Base-by-base conservation (phyloP, 2,113 vertebrate species). In the Mola mola region DNA sequence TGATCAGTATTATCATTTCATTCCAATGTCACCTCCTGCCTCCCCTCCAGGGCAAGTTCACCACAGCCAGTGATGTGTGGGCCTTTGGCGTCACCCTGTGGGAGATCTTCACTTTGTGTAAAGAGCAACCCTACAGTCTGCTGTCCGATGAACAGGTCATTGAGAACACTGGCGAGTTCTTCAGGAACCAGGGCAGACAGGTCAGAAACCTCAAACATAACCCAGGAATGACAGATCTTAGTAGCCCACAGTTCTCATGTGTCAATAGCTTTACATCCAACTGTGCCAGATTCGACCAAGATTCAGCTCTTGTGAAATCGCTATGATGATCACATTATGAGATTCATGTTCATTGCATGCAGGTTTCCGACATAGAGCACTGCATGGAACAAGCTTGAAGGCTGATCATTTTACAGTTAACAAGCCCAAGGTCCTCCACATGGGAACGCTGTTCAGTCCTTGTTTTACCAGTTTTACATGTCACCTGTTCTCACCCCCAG, bases 21-120 rank as follows among this genome's bases (percentile, higher is more conserved):
- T n/a, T 17, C 13, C 15, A 17, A 6, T 5, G 25, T 43, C 5
- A 1, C 19, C 38, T 9, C 6, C 8, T 5, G 16, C 11, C 12
- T 16, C 25, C 2, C 21, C 41, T 52, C 7, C 72, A 95, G 94
- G 94, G 94, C 2, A 95, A 95, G 84, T 95, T 95, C 90, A 94
- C 93, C 75, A 94, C 92, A 0, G 91, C 93, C 43, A 95, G 93
- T 13, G 94, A 94, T 0, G 93, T 93, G 31, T 95, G 93, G 94
- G 94, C 94, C 0, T 94, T 94, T 2, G 94, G 93, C 0, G 91
- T 95, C 21, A 95, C 94, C 0, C 88, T 94, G 73, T 95, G 94
- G 94, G 94, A 95, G 82, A 92, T 94, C 83, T 94, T 94, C 88
- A 94, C 93, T 1, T 87, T 95, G 69, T 95, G 94, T 42, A 94